A percentile compares a stretch with the other conserved stretches of the same genome.
phyloP scores from a whole-genome alignment of 2,797 vertebrate genomes.

The Dryobates pubescens region DNA sequence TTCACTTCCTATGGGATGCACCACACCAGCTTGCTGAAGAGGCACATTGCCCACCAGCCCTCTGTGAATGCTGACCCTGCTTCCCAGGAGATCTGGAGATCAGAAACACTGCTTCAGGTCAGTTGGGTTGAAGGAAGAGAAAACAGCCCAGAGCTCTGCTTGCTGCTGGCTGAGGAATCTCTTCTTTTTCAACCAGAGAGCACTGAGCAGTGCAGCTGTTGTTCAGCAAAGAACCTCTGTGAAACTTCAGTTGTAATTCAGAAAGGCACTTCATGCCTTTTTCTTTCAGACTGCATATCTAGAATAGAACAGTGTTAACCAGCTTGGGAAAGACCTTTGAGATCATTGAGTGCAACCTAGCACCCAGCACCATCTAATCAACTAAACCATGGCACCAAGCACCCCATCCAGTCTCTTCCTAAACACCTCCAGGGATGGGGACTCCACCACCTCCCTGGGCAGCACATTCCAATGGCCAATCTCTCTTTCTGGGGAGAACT shows the following conservation, averaged over 20 bases:
- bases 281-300: background rate
- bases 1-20: slow-evolving; percentile 89
- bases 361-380: no score
- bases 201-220: background rate
- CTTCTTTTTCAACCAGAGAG: background rate
- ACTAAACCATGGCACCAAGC: no score
- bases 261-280: background rate
- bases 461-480: no score
- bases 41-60: slow-evolving; percentile 93
- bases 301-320: no score
- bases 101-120: slow-evolving; percentile 92
- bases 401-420: no score
- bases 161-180: background rate
- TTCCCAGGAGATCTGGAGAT: slow-evolving; percentile 97
- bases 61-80: slow-evolving; percentile 93
- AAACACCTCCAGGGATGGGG: no score
- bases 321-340: no score
- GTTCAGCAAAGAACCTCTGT: background rate
- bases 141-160: background rate
- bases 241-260: background rate
- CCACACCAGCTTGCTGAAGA: slow-evolving; percentile 90
- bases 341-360: no score
- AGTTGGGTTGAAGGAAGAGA: background rate
- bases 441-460: no score
- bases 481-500: no score